A percentile compares a stretch with the other conserved stretches of the same genome.
Conservation (phyloP, 2,888 invertebrate species). For the Rhingia campestris region DNA sequence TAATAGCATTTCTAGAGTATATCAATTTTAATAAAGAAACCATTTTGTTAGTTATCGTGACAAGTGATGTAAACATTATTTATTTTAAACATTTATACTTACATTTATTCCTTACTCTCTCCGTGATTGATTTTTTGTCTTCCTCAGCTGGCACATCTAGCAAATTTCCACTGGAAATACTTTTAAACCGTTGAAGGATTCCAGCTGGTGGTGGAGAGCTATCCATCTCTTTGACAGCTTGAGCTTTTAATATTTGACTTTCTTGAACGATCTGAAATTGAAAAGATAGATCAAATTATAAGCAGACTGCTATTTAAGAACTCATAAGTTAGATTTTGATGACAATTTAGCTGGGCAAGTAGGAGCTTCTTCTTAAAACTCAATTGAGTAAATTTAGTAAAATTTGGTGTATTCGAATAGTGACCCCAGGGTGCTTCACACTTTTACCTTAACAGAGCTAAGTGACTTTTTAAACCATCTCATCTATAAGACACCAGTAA, state of each 20-base stretch:
- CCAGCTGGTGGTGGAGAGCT: slow-evolving; percentile 73
- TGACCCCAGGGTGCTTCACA: no score
- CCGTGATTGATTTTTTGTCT: slow-evolving; percentile 81
- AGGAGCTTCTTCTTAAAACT: no score
- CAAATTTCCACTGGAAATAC: slow-evolving; percentile 80
- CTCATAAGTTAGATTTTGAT: no score
- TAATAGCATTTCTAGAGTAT: neutral
- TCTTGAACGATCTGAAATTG: slow-evolving; percentile 80
- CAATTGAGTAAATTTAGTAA: no score
- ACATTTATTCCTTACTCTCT: slow-evolving; percentile 80
- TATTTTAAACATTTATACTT: slow-evolving; percentile 64
- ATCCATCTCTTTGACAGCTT: slow-evolving; percentile 79
- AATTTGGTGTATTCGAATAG: no score
- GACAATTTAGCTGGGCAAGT: no score
- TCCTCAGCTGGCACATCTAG: slow-evolving; percentile 79
- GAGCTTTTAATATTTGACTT: slow-evolving; percentile 80
- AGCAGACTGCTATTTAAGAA: no score
- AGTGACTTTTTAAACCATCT: no score
- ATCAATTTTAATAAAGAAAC: neutral
- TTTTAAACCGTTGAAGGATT: slow-evolving; percentile 79
- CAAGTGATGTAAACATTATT: no score
- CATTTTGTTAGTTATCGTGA: no score
- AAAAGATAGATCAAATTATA: neutral
- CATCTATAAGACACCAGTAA: no score
- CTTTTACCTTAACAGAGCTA: no score